Base-by-base conservation (phyloP, 2,797 vertebrate genomes). In the Peromyscus melanophrys region DNA sequence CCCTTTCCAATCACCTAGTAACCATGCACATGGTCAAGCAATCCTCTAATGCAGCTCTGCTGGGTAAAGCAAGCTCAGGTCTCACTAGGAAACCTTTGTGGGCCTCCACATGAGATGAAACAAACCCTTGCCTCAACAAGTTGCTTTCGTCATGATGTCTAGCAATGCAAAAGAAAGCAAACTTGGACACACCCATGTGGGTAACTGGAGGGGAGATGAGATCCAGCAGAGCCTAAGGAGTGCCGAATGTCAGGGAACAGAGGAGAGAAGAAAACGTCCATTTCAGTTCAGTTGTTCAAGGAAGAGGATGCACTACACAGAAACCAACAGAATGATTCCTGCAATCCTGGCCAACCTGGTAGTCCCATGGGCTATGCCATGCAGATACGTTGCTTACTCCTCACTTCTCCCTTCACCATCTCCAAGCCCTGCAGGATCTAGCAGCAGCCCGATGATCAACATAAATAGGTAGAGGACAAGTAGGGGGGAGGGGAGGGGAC, bases 401-500 rank as follows among this genome's bases (percentile, higher is more conserved):
- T 6, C 29, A 71, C n/a, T 84, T 37, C 52, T 27, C 21, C 19
- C 2, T 34, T 63, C 37, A 29, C 52, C 16, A 4, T 90, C 55
- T 73, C 77, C 14, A 85, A 59, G 19, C 34, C 9, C 21, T 7
- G 17, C 29, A 65, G 55, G 43, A 80, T 27, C 61, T 63, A 55
- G 40, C n/a, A 86, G 11, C 85, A 34, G 52, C 46, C 7, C 37
- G 9, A 17, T 75, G 69, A 75, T 12, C n/a, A 43, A 43, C 27
- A 17, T 4, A 23, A 77, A 43, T 9, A 52, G 37, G 43, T 1
- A 6, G 12, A 93, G 46, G 73, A 14, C 11, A 34, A 34, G 23
- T 1, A 7, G 17, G 1, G 0, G 17, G 13, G 31, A 12, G n/a
- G 0, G 2, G 29, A 14, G 10, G 76, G 40, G 13, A 43, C 57